Percentiles rank a stretch among this genome's conserved stretches.
phyloP scores from a whole-genome alignment of 2,113 vertebrate genomes.

The Caloenas nicobarica region DNA sequence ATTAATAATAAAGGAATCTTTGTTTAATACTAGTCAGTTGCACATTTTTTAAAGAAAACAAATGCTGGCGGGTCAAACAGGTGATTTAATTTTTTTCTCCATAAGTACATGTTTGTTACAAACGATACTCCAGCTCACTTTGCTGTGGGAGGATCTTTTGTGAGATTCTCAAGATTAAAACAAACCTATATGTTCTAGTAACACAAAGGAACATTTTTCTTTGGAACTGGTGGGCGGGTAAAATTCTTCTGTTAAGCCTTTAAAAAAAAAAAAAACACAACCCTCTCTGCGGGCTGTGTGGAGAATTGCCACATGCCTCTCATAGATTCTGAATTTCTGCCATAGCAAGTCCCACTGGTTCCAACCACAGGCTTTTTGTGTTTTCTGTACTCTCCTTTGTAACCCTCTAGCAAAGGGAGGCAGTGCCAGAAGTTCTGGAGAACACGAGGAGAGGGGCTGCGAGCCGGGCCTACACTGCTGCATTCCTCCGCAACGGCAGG shows the following conservation, averaged over 20 bases:
- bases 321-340: conserved; percentile 80
- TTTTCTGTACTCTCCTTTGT: conserved; percentile 58
- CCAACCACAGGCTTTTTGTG: conserved; percentile 73
- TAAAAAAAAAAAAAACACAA: neutral
- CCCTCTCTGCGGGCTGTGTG: conserved; percentile 47
- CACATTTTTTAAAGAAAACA: neutral
- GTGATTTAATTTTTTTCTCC: neutral
- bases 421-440: conserved; percentile 42
- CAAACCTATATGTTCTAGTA: conserved; percentile 67
- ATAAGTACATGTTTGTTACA: neutral
- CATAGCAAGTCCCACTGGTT: conserved; percentile 74
- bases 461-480: conserved; percentile 64
- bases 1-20: neutral
- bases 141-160: conserved; percentile 43
- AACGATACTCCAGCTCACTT: neutral
- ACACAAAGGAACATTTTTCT: conserved; percentile 72
- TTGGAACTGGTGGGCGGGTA: conserved; percentile 68
- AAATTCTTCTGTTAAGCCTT: conserved; percentile 53
- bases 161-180: conserved; percentile 61
- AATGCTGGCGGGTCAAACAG: neutral
- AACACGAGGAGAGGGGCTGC: conserved; percentile 56
- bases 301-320: conserved; percentile 75
- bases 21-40: neutral
- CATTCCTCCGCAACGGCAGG: conserved; percentile 58
- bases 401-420: conserved; percentile 32